Evolutionary conservation across 2,113 vertebrate species (phyloP).

Genomic region (Brachyhypopomus gauderio): DNA sequence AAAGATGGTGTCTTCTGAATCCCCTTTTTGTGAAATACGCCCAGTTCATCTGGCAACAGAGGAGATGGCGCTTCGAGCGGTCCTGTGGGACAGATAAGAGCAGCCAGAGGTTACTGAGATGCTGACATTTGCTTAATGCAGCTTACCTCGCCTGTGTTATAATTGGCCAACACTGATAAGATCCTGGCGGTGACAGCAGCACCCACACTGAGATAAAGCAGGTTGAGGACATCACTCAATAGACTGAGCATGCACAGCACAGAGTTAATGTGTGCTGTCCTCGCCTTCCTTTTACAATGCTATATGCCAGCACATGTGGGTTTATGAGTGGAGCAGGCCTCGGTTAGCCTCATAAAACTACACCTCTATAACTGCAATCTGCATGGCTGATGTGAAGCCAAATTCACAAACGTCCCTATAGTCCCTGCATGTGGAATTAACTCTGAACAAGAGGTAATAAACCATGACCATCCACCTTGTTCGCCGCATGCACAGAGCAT

Average conservation of each 20-base stretch:
- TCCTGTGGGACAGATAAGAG: conserved; percentile 62
- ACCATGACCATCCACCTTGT: conserved; percentile 25
- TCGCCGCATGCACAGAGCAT: background rate
- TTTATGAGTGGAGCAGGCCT: background rate
- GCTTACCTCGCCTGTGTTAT: conserved; percentile 67
- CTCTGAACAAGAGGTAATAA: conserved; percentile 25
- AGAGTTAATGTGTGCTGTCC: background rate
- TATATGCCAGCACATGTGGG: background rate
- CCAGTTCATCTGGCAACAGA: conserved; percentile 12
- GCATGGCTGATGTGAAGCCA: background rate
- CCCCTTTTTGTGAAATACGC: background rate
- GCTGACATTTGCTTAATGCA: conserved; percentile 73
- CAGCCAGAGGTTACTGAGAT: conserved; percentile 69
- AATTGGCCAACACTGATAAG: conserved; percentile 75
- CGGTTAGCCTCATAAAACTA: conserved; percentile 11
- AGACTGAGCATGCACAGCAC: conserved; percentile 25
- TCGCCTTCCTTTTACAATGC: background rate
- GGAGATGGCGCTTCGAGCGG: conserved; percentile 37
- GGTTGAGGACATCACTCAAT: conserved; percentile 52
- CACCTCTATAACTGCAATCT: background rate
- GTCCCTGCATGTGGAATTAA: conserved; percentile 1
- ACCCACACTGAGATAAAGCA: conserved; percentile 59
- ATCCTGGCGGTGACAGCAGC: conserved; percentile 62
- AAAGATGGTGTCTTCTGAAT: background rate
- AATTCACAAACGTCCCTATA: background rate